A percentile compares a stretch with the other conserved stretches of the same genome.
Conservation (phyloP, 2,797 vertebrate species). For the Myotis pilosus region DNA sequence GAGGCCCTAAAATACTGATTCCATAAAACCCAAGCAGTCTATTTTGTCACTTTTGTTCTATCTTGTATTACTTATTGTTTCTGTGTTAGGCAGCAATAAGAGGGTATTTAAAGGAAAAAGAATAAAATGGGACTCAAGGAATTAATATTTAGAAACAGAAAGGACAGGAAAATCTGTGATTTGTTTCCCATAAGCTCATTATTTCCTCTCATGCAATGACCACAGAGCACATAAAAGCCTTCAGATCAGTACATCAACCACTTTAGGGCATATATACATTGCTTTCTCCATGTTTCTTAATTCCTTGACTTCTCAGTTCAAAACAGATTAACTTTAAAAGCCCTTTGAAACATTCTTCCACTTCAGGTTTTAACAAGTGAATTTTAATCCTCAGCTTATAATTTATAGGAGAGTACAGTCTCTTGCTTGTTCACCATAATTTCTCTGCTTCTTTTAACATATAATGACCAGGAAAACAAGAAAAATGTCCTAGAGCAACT, state of each 20-base stretch:
- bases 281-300: background rate
- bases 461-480: background rate
- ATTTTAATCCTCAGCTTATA: background rate
- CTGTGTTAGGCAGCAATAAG: background rate
- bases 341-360: background rate
- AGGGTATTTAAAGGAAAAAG: background rate
- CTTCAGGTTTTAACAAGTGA: conserved; percentile 30
- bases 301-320: conserved; percentile 18
- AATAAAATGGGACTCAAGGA: background rate
- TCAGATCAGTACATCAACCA: background rate
- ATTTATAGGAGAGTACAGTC: background rate
- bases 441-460: background rate
- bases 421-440: background rate
- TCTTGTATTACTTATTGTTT: background rate
- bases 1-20: background rate
- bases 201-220: background rate
- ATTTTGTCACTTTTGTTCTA: background rate
- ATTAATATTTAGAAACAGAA: background rate
- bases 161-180: background rate
- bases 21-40: background rate
- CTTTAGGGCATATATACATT: background rate
- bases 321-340: conserved; percentile 45
- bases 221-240: background rate
- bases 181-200: conserved; percentile 1
- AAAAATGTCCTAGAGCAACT: background rate